A percentile compares a stretch with the other conserved stretches of the same genome.
phyloP scores from a whole-genome alignment of 2,888 invertebrate species.

The Drosophila sordidula region DNA sequence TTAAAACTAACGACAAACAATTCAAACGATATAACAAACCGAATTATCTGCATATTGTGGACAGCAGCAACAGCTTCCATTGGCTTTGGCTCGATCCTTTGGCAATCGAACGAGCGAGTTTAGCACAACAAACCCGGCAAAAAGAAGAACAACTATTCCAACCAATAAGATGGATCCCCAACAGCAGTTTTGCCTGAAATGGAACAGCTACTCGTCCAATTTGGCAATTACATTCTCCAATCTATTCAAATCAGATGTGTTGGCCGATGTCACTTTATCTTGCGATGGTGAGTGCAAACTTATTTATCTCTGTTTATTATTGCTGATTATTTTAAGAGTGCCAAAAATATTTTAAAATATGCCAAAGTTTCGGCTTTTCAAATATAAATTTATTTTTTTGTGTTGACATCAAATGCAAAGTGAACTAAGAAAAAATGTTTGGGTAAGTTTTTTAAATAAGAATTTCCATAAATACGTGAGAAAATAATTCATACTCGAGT shows the following conservation, averaged over 20 bases:
- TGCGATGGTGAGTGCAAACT: slow-evolving; percentile 92
- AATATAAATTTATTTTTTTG: not conserved
- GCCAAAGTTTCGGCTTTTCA: not conserved
- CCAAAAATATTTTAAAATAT: not conserved
- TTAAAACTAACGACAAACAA: slow-evolving; percentile 25
- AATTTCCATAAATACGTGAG: too few species aligned
- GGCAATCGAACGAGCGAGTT: slow-evolving; percentile 15
- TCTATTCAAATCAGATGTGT: slow-evolving; percentile 96
- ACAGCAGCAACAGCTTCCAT: slow-evolving; percentile 31
- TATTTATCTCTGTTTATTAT: not conserved
- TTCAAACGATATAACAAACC: slow-evolving; percentile 8
- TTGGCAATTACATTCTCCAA: slow-evolving; percentile 96
- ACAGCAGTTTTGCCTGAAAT: slow-evolving; percentile 97
- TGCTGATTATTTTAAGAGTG: not conserved
- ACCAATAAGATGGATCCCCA: slow-evolving; percentile 92
- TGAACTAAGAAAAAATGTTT: not conserved
- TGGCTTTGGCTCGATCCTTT: slow-evolving; percentile 47
- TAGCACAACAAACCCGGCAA: slow-evolving; percentile 6
- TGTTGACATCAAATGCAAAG: slow-evolving; percentile 30
- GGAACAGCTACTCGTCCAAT: slow-evolving; percentile 98
- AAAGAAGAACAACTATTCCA: slow-evolving; percentile 15
- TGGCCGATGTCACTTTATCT: slow-evolving; percentile 96
- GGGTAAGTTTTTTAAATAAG: too few species aligned
- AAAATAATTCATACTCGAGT: too few species aligned
- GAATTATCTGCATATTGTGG: slow-evolving; percentile 18